Conservation (phyloP, 1,140 invertebrate genomes). For the Hesperophylax magnus region DNA sequence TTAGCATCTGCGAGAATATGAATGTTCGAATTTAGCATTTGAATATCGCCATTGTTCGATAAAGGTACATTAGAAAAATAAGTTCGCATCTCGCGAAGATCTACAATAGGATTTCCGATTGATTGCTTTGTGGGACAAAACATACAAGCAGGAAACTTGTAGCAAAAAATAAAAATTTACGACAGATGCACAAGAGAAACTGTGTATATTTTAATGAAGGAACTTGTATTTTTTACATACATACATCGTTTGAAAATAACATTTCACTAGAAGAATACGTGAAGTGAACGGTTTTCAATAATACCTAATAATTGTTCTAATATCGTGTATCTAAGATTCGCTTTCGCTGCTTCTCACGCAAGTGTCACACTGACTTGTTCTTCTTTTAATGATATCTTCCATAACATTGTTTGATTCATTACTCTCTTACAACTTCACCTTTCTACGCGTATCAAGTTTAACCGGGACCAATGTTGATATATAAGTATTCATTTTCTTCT, state of each 20-base stretch:
- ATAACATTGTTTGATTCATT: background rate
- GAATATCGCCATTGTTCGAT: background rate
- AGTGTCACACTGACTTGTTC: background rate
- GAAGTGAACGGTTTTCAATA: conserved; percentile 17
- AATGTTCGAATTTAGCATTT: conserved; percentile 20
- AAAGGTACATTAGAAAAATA: background rate
- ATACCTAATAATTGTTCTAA: conserved; percentile 2
- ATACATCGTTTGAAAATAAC: conserved; percentile 10
- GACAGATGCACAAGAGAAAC: conserved; percentile 25
- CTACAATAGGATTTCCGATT: conserved; percentile 1
- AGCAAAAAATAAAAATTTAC: conserved; percentile 2
- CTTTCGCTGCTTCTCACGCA: conserved; percentile 23
- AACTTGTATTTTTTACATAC: conserved; percentile 9
- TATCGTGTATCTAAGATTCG: background rate
- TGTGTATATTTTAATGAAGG: conserved; percentile 26
- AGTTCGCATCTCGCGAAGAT: background rate
- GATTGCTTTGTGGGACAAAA: background rate
- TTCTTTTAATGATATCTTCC: background rate
- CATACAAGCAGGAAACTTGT: conserved; percentile 9
- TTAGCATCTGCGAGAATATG: background rate
- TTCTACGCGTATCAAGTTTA: no score
- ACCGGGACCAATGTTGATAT: no score
- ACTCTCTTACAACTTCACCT: background rate
- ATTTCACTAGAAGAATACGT: conserved; percentile 15
- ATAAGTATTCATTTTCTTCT: no score